phyloP scores from a whole-genome alignment of 2,888 invertebrate genomes.

The Diaperis boleti region DNA sequence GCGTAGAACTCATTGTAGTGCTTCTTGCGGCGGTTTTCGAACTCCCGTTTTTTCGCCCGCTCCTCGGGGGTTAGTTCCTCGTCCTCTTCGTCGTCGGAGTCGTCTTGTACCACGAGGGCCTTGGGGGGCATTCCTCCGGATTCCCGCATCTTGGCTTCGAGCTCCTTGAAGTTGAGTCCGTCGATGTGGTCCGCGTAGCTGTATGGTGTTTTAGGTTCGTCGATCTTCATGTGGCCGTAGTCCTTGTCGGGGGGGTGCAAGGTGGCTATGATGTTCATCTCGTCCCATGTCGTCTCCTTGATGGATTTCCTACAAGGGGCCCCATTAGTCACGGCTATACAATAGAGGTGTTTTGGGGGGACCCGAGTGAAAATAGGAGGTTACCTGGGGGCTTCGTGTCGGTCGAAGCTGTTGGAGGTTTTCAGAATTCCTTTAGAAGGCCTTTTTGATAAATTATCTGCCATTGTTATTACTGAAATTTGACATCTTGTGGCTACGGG shows the following conservation, averaged over 20 bases:
- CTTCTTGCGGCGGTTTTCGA: constrained; percentile 93
- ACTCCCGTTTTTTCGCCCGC: constrained; percentile 78
- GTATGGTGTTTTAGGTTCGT: constrained; percentile 97
- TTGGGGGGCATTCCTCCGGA: constrained; percentile 66
- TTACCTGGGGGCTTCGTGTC: constrained; percentile 62
- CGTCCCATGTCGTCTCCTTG: constrained; percentile 90
- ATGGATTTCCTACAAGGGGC: constrained; percentile 52
- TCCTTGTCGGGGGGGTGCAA: constrained; percentile 98
- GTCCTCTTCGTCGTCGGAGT: constrained; percentile 58
- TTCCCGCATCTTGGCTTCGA: constrained; percentile 77
- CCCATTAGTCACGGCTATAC: constrained; percentile 19
- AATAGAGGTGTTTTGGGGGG: neutral
- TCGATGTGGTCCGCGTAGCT: constrained; percentile 73
- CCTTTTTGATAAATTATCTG: constrained; percentile 85
- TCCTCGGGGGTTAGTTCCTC: constrained; percentile 68
- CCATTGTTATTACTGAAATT: constrained; percentile 66
- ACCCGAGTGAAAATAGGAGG: constrained; percentile 57
- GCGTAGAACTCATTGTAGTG: constrained; percentile 99
- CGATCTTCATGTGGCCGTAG: constrained; percentile 99
- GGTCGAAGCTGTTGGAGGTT: constrained; percentile 92
- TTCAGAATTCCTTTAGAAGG: constrained; percentile 93
- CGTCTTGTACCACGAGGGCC: constrained; percentile 64
- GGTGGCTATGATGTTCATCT: constrained; percentile 98
- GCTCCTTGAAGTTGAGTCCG: constrained; percentile 76
- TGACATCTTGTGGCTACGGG: constrained; percentile 30